Conservation (phyloP, 1,140 invertebrate genomes). For the Neodiprion lecontei region DNA sequence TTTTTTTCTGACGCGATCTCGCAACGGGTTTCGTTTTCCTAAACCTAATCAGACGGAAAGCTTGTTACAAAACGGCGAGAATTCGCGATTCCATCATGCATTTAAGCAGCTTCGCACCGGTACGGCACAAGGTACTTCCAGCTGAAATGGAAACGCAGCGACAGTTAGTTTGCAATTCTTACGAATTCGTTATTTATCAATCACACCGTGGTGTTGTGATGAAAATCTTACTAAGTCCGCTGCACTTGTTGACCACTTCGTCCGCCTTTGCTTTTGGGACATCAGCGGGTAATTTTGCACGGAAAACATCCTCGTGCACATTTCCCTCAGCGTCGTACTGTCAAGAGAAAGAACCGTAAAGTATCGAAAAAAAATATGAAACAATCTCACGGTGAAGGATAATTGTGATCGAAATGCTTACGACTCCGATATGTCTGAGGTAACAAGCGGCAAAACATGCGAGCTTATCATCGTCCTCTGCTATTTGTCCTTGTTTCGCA, state of each 20-base stretch:
- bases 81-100: no score
- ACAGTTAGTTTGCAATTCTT: no score
- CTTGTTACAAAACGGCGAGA: no score
- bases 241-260: conserved; percentile 32
- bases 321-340: conserved; percentile 43
- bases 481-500: conserved; percentile 30
- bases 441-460: conserved; percentile 39
- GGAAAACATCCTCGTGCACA: conserved; percentile 36
- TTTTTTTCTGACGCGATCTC: no score
- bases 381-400: neutral
- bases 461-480: conserved; percentile 33
- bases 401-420: conserved; percentile 26
- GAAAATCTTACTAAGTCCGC: conserved; percentile 32
- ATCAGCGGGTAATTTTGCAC: conserved; percentile 30
- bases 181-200: neutral
- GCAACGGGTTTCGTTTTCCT: no score
- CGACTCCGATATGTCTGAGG: conserved; percentile 40
- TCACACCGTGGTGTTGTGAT: neutral
- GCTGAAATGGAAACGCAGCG: neutral
- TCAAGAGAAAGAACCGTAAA: neutral
- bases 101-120: neutral
- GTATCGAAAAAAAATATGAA: neutral
- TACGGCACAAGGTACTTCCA: neutral
- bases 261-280: conserved; percentile 31
- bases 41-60: no score